Evolutionary conservation across 2,113 vertebrate species (phyloP).

Genomic region (Ciconia stormi): DNA sequence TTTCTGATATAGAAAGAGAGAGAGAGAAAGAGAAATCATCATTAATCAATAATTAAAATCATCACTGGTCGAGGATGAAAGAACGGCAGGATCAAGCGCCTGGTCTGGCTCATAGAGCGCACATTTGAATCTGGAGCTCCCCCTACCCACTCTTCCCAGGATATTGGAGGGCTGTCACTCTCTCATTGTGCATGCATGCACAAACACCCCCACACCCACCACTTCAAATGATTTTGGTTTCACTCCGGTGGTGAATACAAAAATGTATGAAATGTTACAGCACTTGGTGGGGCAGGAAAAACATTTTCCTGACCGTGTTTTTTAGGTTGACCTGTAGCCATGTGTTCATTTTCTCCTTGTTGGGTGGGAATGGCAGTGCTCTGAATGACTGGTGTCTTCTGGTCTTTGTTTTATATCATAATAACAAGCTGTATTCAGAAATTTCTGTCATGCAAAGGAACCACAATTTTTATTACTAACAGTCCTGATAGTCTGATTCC

Average conservation of each 20-base stretch:
- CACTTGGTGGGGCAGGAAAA: neutral
- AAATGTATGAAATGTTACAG: neutral
- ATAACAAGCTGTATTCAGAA: neutral
- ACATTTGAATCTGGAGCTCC: constrained; percentile 28
- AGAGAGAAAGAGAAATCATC: neutral
- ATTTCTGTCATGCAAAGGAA: neutral
- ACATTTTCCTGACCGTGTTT: neutral
- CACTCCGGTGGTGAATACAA: neutral
- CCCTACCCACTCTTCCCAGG: neutral
- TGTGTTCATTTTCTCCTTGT: neutral
- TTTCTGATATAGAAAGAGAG: neutral
- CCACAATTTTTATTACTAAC: neutral
- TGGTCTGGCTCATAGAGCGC: neutral
- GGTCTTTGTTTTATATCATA: neutral
- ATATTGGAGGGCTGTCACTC: neutral
- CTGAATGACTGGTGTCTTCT: neutral
- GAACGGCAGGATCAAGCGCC: neutral
- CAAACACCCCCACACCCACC: neutral
- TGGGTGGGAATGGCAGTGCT: neutral
- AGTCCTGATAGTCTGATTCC: neutral
- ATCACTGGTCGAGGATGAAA: neutral
- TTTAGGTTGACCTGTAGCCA: neutral
- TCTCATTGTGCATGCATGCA: neutral
- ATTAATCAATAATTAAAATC: neutral
- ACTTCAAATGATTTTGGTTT: neutral